phyloP scores from a whole-genome alignment of 2,888 invertebrate genomes.

The Nymphalis urticae region DNA sequence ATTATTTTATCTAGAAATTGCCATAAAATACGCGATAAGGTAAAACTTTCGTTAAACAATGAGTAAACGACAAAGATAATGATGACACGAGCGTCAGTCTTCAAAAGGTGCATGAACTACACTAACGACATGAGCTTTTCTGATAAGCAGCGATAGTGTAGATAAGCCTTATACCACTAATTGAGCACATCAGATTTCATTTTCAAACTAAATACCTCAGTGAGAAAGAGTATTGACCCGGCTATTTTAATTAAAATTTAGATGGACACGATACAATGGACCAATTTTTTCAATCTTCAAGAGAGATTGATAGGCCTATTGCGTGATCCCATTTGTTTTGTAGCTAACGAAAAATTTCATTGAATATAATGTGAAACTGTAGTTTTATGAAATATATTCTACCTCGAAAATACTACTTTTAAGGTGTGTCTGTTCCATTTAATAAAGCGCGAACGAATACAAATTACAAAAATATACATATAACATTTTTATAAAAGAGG shows the following conservation, averaged over 20 bases:
- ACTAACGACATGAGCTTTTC: slow-evolving; percentile 18
- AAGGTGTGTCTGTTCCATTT: background rate
- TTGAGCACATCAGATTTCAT: slow-evolving; percentile 20
- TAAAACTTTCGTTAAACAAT: background rate
- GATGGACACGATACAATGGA: slow-evolving; percentile 18
- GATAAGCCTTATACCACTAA: slow-evolving; percentile 32
- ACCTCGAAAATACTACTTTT: background rate
- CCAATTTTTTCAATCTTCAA: slow-evolving; percentile 27
- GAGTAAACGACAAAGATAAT: slow-evolving; percentile 16
- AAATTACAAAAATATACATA: background rate
- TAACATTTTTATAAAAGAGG: background rate
- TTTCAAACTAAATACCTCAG: slow-evolving; percentile 11
- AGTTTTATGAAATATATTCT: background rate
- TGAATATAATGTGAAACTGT: background rate
- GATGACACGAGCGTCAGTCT: slow-evolving; percentile 1
- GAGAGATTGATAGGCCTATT: slow-evolving; percentile 66
- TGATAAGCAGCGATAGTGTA: slow-evolving; percentile 12
- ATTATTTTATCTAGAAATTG: too few relatives aligned
- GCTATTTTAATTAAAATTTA: slow-evolving; percentile 17
- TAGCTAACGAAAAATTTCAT: slow-evolving; percentile 28
- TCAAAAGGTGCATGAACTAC: slow-evolving; percentile 1
- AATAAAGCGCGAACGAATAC: background rate
- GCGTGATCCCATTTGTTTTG: slow-evolving; percentile 66
- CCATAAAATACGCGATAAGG: background rate
- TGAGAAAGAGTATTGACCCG: slow-evolving; percentile 21